Conservation (phyloP, 2,888 invertebrate genomes). For the Stenodera caucasica region DNA sequence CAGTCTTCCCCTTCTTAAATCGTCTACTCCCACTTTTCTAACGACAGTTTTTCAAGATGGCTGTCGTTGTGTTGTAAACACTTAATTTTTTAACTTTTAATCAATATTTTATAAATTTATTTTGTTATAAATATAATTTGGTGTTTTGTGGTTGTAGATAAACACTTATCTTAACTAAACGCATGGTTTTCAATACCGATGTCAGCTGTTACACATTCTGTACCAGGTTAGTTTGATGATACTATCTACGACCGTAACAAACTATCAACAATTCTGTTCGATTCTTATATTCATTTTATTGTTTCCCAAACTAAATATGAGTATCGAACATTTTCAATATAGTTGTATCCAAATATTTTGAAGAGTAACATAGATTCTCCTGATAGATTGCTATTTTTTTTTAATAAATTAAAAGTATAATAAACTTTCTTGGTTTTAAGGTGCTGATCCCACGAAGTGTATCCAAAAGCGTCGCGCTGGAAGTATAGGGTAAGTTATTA, state of each 20-base stretch:
- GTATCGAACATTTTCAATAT: too few species aligned
- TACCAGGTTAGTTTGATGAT: conserved; percentile 55
- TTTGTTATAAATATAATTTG: conserved; percentile 22
- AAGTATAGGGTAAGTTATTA: conserved; percentile 74
- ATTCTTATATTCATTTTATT: not conserved
- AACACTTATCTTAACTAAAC: conserved; percentile 43
- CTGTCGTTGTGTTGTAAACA: conserved; percentile 57
- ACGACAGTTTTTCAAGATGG: conserved; percentile 54
- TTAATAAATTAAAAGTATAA: not conserved
- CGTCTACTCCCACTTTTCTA: not conserved
- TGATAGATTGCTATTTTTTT: too few species aligned
- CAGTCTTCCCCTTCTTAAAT: conserved; percentile 45
- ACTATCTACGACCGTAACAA: not conserved
- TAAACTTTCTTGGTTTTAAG: conserved; percentile 56
- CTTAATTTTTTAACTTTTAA: conserved; percentile 37
- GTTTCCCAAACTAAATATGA: too few species aligned
- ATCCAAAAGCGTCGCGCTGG: conserved; percentile 78
- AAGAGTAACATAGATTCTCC: too few species aligned
- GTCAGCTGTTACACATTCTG: conserved; percentile 60
- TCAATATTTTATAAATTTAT: conserved; percentile 20
- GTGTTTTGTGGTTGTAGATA: conserved; percentile 41
- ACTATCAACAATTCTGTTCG: not conserved
- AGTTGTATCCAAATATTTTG: not conserved
- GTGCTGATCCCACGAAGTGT: conserved; percentile 79
- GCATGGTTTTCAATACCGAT: conserved; percentile 57